Base-by-base conservation (phyloP, 2,797 vertebrate genomes). In the Paedocypris micromegethes region DNA sequence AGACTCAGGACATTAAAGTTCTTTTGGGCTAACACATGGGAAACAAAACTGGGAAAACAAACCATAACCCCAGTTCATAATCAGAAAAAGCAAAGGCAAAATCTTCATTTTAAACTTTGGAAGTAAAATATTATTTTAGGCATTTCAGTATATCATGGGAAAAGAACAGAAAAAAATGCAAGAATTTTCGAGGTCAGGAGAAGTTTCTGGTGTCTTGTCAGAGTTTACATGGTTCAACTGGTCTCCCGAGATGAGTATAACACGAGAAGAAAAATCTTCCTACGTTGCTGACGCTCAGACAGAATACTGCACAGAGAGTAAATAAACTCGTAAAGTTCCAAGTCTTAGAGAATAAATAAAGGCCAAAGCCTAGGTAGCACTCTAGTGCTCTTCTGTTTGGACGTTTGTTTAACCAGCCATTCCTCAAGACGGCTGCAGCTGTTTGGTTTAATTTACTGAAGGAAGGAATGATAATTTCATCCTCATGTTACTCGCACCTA, bases 361-460 rank as follows among this genome's bases (percentile, higher is more conserved):
- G 72, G 74, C 60, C 74, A 72, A 66, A 47, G 60, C 46, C 44
- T 37, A 56, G 70, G 72, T 63, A 60, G 66, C 56, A 43, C 48
- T 71, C 41, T 23, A 58, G 53, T 71, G 73, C 54, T 66, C 63
- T 72, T 81, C 66, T 66, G 64, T 40, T 47, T 42, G 44, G 23
- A 41, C 39, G 54, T 77, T 80, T 77, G 73, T 84, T 80, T 84
- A 74, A 72, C 76, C 68, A 63, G 52, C 74, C 66, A 70, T 77
- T 78, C 75, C 68, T 37, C 41, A 57, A 68, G 75, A 84, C 79
- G 70, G 77, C 74, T 70, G 67, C 56, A 74, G 77, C 68, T 85
- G 79, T 84, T 84, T 80, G 78, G 76, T 86, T 84, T 81, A 82
- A 86, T 84, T 85, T 79, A 78, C 78, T 75, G 48, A 66, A 66